These are phyloP conservation scores for Mobula hypostoma DNA, from an alignment of 2,113 vertebrate species.

Conservation along the genomic window DNA sequence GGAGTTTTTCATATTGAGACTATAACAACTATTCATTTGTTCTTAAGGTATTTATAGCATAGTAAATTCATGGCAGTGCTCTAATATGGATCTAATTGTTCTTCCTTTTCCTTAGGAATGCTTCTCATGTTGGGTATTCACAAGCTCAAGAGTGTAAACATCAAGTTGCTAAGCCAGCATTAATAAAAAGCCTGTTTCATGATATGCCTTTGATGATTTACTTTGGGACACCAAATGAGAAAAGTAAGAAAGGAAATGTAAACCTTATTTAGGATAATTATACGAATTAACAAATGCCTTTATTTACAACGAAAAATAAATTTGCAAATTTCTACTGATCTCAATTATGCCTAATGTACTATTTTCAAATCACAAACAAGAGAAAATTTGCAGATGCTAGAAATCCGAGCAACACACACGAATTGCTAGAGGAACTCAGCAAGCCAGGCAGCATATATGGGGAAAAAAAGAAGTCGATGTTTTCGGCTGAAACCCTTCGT, in stretches of 20 bases:
- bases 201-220: constrained; percentile 79
- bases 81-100: background rate
- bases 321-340: too few relatives aligned
- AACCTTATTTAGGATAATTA: background rate
- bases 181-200: constrained; percentile 83
- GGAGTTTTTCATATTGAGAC: too few relatives aligned
- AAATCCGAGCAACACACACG: too few relatives aligned
- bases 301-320: background rate
- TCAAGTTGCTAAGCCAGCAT: constrained; percentile 67
- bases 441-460: too few relatives aligned
- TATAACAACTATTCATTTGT: background rate
- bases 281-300: too few relatives aligned
- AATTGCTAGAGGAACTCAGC: too few relatives aligned
- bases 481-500: too few relatives aligned
- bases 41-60: background rate
- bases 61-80: background rate
- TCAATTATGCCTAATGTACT: too few relatives aligned
- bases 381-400: too few relatives aligned
- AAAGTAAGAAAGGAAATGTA: constrained; percentile 60
- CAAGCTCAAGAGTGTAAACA: background rate
- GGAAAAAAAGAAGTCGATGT: too few relatives aligned
- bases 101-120: background rate
- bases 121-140: background rate
- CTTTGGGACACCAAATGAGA: constrained; percentile 80
- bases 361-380: too few relatives aligned